Conservation (phyloP, 1,140 invertebrate species). For the Calliopsis andreniformis region DNA sequence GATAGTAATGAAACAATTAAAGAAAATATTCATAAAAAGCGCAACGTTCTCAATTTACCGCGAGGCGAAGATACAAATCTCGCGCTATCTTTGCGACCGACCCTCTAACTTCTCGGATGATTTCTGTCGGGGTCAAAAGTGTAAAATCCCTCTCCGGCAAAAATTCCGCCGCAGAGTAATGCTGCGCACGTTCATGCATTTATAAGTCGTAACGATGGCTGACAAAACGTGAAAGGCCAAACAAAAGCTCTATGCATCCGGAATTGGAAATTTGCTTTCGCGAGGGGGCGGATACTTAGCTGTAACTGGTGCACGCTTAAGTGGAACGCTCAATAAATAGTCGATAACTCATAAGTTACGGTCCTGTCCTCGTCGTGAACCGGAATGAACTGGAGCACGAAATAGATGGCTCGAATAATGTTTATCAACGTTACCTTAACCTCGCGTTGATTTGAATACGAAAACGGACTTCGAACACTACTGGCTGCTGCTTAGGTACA, state of each 20-base stretch:
- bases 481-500: constrained; percentile 43
- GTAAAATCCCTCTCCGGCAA: background rate
- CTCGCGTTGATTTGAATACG: constrained; percentile 50
- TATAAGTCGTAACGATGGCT: constrained; percentile 3
- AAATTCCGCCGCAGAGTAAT: background rate
- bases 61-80: too few species aligned
- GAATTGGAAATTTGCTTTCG: constrained; percentile 20
- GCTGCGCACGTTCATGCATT: background rate
- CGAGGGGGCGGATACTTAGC: background rate
- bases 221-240: constrained; percentile 11
- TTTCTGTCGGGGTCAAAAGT: too few species aligned
- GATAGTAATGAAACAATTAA: too few species aligned
- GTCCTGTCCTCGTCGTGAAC: constrained; percentile 6
- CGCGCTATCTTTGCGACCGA: too few species aligned
- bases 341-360: constrained; percentile 37
- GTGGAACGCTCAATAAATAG: constrained; percentile 40
- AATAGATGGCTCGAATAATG: constrained; percentile 36
- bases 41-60: too few species aligned
- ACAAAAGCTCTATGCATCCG: constrained; percentile 4
- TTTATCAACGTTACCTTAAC: constrained; percentile 34
- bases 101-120: too few species aligned
- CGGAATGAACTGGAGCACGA: constrained; percentile 28
- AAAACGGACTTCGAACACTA: constrained; percentile 37
- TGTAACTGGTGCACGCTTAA: constrained; percentile 33
- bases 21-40: too few species aligned